These are phyloP conservation scores for Apamea sordens DNA, from an alignment of 2,888 invertebrate genomes.

Conservation along the genomic window DNA sequence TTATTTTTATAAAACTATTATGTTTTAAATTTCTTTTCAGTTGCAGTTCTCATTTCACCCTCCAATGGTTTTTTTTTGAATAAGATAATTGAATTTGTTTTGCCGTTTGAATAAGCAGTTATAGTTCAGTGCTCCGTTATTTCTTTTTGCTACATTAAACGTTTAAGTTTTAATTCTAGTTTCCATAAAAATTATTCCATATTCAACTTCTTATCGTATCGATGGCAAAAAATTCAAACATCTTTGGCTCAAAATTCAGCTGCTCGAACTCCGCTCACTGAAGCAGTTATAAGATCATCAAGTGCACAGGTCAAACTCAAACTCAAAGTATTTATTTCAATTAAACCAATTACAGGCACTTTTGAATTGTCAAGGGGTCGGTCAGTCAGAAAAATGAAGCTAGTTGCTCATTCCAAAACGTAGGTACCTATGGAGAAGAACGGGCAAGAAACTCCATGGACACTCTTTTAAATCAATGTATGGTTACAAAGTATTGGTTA, in stretches of 20 bases:
- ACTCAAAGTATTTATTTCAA: too few species aligned
- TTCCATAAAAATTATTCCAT: not conserved
- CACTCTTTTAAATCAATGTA: too few species aligned
- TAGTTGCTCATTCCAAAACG: too few species aligned
- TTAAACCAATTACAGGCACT: too few species aligned
- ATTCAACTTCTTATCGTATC: not conserved
- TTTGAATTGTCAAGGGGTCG: too few species aligned
- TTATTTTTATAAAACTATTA: not conserved
- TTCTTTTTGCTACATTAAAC: not conserved
- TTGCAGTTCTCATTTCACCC: conserved; percentile 3
- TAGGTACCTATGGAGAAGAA: too few species aligned
- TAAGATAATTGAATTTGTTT: conserved; percentile 15
- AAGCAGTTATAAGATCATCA: not conserved
- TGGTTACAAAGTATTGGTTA: too few species aligned
- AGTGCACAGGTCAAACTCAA: too few species aligned
- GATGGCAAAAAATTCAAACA: too few species aligned
- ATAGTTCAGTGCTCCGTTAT: not conserved
- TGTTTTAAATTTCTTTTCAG: not conserved
- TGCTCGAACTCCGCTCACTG: not conserved
- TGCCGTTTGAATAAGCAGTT: not conserved
- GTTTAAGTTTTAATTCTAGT: not conserved
- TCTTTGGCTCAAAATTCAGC: not conserved
- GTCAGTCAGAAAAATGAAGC: too few species aligned
- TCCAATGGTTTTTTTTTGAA: conserved; percentile 5
- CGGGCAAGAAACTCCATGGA: too few species aligned